A percentile compares a stretch with the other conserved stretches of the same genome.
phyloP scores from a whole-genome alignment of 2,797 vertebrate genomes.

The Pangasius larnaudii region DNA sequence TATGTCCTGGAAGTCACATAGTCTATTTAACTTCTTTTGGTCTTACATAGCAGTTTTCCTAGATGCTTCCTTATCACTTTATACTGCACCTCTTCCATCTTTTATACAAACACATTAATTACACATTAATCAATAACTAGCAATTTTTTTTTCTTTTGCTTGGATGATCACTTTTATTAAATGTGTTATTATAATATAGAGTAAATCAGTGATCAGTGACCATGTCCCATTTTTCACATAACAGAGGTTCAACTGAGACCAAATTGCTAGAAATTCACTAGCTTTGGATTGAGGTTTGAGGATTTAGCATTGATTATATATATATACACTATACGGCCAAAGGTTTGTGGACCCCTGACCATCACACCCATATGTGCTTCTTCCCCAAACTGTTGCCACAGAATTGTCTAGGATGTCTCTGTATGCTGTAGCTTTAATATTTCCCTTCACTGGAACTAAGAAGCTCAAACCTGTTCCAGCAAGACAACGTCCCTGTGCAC shows the following conservation, averaged over 20 bases:
- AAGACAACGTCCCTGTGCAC: neutral
- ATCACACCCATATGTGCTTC: neutral
- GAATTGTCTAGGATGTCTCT: neutral
- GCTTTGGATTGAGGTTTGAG: neutral
- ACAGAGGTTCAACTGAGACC: neutral
- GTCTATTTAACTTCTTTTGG: conserved; percentile 75
- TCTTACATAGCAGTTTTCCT: conserved; percentile 66
- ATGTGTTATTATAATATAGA: neutral
- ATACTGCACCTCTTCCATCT: conserved; percentile 69
- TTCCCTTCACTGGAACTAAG: neutral
- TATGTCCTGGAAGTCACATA: conserved; percentile 76
- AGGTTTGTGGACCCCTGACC: neutral
- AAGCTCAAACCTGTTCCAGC: neutral
- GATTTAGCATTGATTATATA: neutral
- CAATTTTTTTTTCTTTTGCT: neutral
- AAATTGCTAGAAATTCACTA: conserved; percentile 4
- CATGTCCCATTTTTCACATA: neutral
- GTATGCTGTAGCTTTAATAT: neutral
- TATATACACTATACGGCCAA: neutral
- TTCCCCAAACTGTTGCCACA: neutral
- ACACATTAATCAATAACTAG: neutral
- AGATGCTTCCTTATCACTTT: conserved; percentile 59
- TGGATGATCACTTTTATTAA: neutral
- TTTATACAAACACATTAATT: conserved; percentile 51
- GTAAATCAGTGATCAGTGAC: neutral